Base-by-base conservation (phyloP, 1,140 invertebrate genomes). In the Magallana gigas region DNA sequence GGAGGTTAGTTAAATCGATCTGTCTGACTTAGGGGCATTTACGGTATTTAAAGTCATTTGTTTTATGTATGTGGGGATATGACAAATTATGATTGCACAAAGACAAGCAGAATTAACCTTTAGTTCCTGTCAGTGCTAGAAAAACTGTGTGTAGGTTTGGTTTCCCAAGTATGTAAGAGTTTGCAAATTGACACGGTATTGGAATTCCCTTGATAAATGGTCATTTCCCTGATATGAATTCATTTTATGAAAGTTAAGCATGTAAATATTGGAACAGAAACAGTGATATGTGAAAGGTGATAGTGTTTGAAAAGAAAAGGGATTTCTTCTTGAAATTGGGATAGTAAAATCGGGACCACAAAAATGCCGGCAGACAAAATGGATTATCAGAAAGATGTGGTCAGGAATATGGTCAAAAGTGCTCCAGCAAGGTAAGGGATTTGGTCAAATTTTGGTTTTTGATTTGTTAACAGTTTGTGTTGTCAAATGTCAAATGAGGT, bases 41-140 rank as follows among this genome's bases (percentile, higher is more conserved):
- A 76, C 12, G 68, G 68, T 76, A 76, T 18, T 76, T 76, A 23
- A 76, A 76, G 18, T 23, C 68, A 76, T 76, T 76, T 29, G 68
- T 76, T 29, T 76, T 29, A 76, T 76, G 68, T 76, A 29, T 76
- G 11, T 76, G 23, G 68, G 36, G 68, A 23, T 76, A 76, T 76
- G 68, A 76, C 29, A 76, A 76, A 76, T 76, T 76, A 76, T 76
- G 68, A 76, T 76, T 76, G 11, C 68, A 18, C 68, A 76, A 11
- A 76, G 68, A 76, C 23, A 76, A 29, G 68, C 23, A 76, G 68
- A 76, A 76, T 76, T 76, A 76, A 29, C 68, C 68, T 9, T 8
- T 76, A 12, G 68, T 76, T 76, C 23, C 5, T 76, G 23, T 76
- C 23, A 76, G 23, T 76, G 23, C 36, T 76, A 0, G 8, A 12